Evolutionary conservation across 1,140 invertebrate species (phyloP).

Genomic region (Elymnias hypermnestra): DNA sequence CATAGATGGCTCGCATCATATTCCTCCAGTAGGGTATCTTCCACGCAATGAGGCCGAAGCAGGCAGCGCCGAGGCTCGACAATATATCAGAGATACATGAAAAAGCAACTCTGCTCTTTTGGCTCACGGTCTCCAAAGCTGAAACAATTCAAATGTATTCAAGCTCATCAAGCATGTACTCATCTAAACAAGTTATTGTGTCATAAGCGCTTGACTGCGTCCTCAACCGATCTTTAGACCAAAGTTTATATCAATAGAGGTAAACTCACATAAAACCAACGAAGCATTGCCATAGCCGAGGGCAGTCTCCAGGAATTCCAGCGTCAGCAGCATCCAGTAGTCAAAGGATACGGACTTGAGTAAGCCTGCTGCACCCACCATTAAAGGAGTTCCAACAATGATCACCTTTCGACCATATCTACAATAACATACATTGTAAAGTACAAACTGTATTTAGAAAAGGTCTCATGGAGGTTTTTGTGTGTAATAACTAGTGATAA

Average conservation of each 20-base stretch:
- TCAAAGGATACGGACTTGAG: slow-evolving; percentile 77
- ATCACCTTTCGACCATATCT: slow-evolving; percentile 73
- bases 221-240: too few species aligned
- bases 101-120: slow-evolving; percentile 56
- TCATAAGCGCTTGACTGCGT: too few species aligned
- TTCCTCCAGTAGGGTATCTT: slow-evolving; percentile 83
- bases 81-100: slow-evolving; percentile 58
- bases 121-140: slow-evolving; percentile 62
- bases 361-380: slow-evolving; percentile 71
- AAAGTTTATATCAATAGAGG: neutral
- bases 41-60: slow-evolving; percentile 84
- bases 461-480: too few species aligned
- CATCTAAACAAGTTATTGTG: too few species aligned
- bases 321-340: slow-evolving; percentile 76
- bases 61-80: slow-evolving; percentile 78
- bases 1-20: slow-evolving; percentile 81
- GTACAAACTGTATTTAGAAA: too few species aligned
- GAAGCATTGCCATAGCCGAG: slow-evolving; percentile 75
- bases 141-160: too few species aligned
- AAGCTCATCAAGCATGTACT: too few species aligned
- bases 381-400: slow-evolving; percentile 55
- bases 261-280: slow-evolving; percentile 75
- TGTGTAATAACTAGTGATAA: too few species aligned
- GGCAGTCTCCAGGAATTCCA: slow-evolving; percentile 76
- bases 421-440: too few species aligned